Conservation (phyloP, 2,113 vertebrate genomes). For the Pardalotus punctatus region DNA sequence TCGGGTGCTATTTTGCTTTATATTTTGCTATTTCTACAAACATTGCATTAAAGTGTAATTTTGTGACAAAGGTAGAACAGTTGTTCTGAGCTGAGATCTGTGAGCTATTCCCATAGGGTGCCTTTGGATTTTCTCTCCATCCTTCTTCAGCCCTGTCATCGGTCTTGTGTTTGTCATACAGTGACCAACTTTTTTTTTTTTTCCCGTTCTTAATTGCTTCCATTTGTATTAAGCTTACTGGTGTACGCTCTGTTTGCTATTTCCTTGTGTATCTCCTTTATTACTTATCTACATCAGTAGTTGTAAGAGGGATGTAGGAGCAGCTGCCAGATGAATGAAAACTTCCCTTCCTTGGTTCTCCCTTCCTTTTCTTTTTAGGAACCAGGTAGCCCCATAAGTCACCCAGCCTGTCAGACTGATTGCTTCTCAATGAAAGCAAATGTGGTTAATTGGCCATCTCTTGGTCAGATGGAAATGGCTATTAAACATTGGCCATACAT, state of each 20-base stretch:
- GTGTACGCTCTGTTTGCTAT: not conserved
- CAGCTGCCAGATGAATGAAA: not conserved
- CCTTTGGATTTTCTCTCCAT: not conserved
- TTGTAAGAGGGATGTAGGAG: not conserved
- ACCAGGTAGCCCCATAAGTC: not conserved
- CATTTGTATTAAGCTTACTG: not conserved
- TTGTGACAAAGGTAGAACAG: not conserved
- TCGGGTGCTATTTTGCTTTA: not conserved
- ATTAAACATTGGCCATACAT: not conserved
- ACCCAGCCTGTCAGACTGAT: not conserved
- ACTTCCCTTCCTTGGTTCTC: not conserved
- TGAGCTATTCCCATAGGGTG: not conserved
- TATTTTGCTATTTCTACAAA: not conserved
- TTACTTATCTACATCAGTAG: not conserved
- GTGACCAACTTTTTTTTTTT: not conserved
- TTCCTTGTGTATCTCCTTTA: not conserved
- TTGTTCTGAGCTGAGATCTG: not conserved
- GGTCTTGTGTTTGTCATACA: not conserved
- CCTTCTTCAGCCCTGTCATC: not conserved
- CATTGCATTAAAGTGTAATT: accelerated
- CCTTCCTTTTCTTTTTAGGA: not conserved
- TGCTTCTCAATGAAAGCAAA: not conserved
- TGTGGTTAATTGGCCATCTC: not conserved
- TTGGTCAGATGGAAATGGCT: not conserved
- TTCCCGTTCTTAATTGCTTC: not conserved